phyloP scores from a whole-genome alignment of 2,888 invertebrate genomes.

The Conomelus anceps region DNA sequence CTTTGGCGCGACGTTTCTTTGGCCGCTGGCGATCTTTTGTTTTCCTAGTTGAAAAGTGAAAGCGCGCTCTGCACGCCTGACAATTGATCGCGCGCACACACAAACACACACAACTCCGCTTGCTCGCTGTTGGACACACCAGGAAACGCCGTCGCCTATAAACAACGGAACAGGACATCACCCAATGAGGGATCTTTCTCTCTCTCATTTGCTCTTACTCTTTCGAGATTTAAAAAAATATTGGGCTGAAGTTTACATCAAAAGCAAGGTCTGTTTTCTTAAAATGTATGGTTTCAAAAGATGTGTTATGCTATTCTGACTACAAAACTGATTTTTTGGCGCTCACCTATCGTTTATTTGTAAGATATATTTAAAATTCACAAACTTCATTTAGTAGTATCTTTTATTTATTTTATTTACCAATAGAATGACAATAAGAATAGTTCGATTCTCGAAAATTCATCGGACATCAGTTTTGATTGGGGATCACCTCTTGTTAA shows the following conservation, averaged over 20 bases:
- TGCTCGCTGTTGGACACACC: background rate
- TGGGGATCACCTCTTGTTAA: too few relatives aligned
- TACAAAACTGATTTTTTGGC: too few relatives aligned
- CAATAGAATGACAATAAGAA: too few relatives aligned
- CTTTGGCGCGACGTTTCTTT: background rate
- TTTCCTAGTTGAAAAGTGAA: background rate
- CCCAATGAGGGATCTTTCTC: background rate
- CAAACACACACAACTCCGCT: background rate
- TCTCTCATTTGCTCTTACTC: background rate
- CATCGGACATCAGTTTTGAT: too few relatives aligned
- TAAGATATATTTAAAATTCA: too few relatives aligned
- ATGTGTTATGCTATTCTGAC: too few relatives aligned
- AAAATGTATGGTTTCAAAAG: too few relatives aligned
- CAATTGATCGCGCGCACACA: background rate
- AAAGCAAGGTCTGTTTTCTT: too few relatives aligned
- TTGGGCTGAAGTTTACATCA: background rate
- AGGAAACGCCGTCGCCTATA: background rate
- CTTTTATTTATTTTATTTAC: too few relatives aligned
- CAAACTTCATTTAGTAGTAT: too few relatives aligned
- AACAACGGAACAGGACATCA: background rate
- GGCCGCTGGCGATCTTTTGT: background rate
- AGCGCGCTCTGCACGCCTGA: background rate
- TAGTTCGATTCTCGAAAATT: too few relatives aligned
- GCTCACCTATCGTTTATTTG: too few relatives aligned
- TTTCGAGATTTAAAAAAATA: background rate